A percentile compares a stretch with the other conserved stretches of the same genome.
Evolutionary conservation across 2,888 invertebrate species (phyloP).

Genomic region (Ectemnius continuus): DNA sequence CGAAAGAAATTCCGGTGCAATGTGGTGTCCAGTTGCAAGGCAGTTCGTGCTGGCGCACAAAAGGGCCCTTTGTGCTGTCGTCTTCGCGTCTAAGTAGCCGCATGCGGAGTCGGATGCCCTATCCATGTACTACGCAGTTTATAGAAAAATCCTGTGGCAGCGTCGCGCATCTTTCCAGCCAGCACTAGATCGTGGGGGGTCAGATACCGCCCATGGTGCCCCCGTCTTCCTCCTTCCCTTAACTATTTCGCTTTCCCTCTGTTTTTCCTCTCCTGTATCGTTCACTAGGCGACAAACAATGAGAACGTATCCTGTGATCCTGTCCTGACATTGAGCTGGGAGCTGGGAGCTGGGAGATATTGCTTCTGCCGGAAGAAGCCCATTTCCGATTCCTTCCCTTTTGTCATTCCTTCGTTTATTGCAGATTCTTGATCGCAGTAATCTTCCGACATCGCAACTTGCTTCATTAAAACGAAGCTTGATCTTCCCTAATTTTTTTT

Average conservation of each 20-base stretch:
- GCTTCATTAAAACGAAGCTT: no score
- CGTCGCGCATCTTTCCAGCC: slow-evolving; percentile 43
- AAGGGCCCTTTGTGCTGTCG: slow-evolving; percentile 72
- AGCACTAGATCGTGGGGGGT: slow-evolving; percentile 66
- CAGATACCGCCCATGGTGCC: slow-evolving; percentile 68
- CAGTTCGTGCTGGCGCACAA: slow-evolving; percentile 62
- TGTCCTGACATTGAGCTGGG: slow-evolving; percentile 7
- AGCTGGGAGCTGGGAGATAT: slow-evolving; percentile 5
- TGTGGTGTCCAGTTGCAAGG: slow-evolving; percentile 75
- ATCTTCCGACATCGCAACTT: no score
- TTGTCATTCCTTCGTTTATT: no score
- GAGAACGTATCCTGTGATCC: slow-evolving; percentile 22
- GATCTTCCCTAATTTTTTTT: no score
- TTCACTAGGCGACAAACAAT: slow-evolving; percentile 23
- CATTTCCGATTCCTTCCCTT: background rate
- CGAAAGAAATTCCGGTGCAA: slow-evolving; percentile 61
- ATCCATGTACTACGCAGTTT: slow-evolving; percentile 55
- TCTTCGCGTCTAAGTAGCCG: slow-evolving; percentile 62
- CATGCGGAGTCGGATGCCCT: slow-evolving; percentile 51
- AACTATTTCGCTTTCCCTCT: slow-evolving; percentile 43
- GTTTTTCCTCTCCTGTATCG: slow-evolving; percentile 37
- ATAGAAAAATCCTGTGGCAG: slow-evolving; percentile 66
- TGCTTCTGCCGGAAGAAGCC: slow-evolving; percentile 30
- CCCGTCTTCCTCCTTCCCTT: slow-evolving; percentile 26
- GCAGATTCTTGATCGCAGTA: no score